phyloP scores from a whole-genome alignment of 2,113 vertebrate genomes.

The Halcyon senegalensis region DNA sequence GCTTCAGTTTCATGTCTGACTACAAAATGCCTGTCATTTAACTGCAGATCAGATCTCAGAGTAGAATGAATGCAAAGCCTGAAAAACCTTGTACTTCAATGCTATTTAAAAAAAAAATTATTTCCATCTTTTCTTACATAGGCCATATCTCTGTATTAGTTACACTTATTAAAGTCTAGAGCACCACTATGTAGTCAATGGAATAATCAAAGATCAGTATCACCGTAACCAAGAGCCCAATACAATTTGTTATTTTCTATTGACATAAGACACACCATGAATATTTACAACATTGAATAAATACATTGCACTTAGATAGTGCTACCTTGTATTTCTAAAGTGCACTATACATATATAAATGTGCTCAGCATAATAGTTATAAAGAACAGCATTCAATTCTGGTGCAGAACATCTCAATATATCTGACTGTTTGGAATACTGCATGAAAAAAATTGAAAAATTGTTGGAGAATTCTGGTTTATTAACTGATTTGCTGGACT shows the following conservation, averaged over 20 bases:
- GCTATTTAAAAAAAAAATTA: neutral
- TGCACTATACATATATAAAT: neutral
- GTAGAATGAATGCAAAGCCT: neutral
- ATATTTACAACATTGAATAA: conserved; percentile 41
- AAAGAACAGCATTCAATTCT: neutral
- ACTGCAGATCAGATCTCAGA: neutral
- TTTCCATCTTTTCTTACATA: neutral
- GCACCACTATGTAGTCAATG: neutral
- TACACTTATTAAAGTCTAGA: conserved; percentile 11
- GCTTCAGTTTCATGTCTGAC: neutral
- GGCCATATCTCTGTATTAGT: neutral
- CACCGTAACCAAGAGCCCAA: neutral
- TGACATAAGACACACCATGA: conserved; percentile 17
- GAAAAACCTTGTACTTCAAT: neutral
- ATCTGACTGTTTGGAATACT: neutral
- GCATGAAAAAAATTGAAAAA: neutral
- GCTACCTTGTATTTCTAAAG: conserved; percentile 10
- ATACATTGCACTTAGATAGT: neutral
- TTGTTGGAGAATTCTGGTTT: neutral
- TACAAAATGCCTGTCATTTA: conserved; percentile 18
- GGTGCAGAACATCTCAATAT: neutral
- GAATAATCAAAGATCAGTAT: conserved; percentile 38
- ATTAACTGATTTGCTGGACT: neutral
- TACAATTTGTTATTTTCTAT: conserved; percentile 30
- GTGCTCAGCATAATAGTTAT: neutral